Percentiles rank a stretch among this genome's conserved stretches.
These are phyloP conservation scores for Eremophila alpestris DNA, from an alignment of 2,797 vertebrate species.

Conservation along the genomic window DNA sequence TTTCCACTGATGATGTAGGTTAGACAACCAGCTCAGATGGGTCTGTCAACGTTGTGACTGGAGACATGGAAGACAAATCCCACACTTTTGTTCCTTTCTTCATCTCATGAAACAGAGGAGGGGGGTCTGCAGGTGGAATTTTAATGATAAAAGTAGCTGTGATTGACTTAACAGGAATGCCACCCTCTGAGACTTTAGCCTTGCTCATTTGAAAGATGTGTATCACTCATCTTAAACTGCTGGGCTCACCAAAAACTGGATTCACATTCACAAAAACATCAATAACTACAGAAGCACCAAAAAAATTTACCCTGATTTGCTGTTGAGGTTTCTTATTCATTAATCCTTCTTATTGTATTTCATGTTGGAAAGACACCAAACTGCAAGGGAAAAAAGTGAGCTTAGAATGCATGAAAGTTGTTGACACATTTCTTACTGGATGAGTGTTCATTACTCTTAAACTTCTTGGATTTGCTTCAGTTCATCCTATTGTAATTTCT, in stretches of 20 bases:
- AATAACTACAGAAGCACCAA: not conserved
- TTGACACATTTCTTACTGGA: not conserved
- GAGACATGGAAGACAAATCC: not conserved
- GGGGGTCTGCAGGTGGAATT: not conserved
- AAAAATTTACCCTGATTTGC: not conserved
- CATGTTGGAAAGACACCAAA: not conserved
- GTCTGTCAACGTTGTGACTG: not conserved
- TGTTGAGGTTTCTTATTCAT: not conserved
- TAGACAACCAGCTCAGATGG: not conserved
- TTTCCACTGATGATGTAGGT: not conserved
- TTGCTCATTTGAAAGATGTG: not conserved
- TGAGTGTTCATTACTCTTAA: not conserved
- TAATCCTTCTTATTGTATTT: not conserved
- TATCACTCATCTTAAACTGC: not conserved
- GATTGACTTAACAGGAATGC: not conserved
- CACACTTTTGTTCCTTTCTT: not conserved
- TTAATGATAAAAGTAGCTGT: not conserved
- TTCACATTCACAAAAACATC: not conserved
- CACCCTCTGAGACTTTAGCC: not conserved
- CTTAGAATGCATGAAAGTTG: not conserved
- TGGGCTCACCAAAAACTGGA: not conserved
- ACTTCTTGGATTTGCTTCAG: not conserved
- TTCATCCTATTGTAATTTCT: not conserved
- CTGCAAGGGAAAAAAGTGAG: not conserved
- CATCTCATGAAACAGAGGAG: not conserved